Conservation (phyloP, 2,797 vertebrate genomes). For the Eupleurogrammus muticus region DNA sequence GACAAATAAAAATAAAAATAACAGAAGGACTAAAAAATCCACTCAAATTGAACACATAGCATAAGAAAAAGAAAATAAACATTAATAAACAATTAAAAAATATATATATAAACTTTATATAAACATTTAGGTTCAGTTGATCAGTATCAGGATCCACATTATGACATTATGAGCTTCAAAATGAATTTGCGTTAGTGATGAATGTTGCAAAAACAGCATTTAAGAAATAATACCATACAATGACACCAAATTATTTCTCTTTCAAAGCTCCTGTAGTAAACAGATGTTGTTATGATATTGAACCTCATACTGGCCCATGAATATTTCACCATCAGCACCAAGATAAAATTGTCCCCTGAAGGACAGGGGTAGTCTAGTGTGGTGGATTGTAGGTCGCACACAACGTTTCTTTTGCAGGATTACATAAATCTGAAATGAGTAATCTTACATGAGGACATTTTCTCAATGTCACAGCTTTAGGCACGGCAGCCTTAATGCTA, state of each 20-base stretch:
- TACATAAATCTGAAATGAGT: not conserved
- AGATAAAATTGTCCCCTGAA: not conserved
- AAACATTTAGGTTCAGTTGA: too few relatives aligned
- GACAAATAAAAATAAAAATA: too few relatives aligned
- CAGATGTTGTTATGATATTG: not conserved
- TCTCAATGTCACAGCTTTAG: conserved; percentile 22
- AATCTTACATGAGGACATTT: not conserved
- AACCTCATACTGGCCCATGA: not conserved
- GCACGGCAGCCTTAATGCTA: not conserved
- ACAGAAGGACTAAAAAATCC: too few relatives aligned
- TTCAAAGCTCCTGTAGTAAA: not conserved
- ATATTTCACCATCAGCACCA: not conserved
- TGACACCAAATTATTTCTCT: not conserved
- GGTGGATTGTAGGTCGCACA: not conserved
- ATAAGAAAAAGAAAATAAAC: too few relatives aligned
- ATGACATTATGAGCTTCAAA: not conserved
- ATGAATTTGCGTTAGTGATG: too few relatives aligned
- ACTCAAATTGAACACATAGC: too few relatives aligned
- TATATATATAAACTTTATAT: too few relatives aligned
- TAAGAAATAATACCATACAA: too few relatives aligned
- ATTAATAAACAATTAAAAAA: too few relatives aligned
- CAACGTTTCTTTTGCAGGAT: conserved; percentile 12
- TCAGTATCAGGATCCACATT: not conserved
- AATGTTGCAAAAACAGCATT: too few relatives aligned
- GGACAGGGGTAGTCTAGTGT: not conserved